Conservation (phyloP, 2,888 invertebrate species). For the Chrysopilus asiliformis region DNA sequence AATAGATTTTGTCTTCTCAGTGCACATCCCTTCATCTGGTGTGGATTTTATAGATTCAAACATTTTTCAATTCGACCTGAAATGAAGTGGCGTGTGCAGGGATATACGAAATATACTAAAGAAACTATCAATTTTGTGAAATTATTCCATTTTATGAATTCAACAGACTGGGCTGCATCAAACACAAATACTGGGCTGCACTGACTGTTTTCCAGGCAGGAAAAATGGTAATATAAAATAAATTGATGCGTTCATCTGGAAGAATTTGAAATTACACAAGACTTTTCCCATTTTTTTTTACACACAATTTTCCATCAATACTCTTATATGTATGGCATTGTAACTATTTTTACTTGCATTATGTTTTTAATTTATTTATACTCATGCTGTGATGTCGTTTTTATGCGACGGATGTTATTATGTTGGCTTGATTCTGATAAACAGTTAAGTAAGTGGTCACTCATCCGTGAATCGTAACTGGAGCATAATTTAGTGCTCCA, state of each 20-base stretch:
- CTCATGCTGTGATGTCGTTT: not conserved
- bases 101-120: too few relatives aligned
- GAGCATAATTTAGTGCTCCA: not conserved
- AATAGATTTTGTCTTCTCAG: too few relatives aligned
- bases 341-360: too few relatives aligned
- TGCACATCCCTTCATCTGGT: too few relatives aligned
- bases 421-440: not conserved
- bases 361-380: too few relatives aligned
- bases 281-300: not conserved
- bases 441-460: not conserved
- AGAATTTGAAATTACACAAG: not conserved
- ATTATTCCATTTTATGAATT: not conserved
- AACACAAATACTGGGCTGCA: too few relatives aligned
- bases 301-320: too few relatives aligned
- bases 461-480: not conserved
- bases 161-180: too few relatives aligned
- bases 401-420: not conserved
- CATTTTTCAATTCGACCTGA: too few relatives aligned
- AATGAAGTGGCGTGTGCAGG: too few relatives aligned
- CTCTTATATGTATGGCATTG: too few relatives aligned
- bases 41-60: too few relatives aligned
- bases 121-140: slow-evolving; percentile 1
- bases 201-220: not conserved
- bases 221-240: not conserved
- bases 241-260: not conserved